Evolutionary conservation across 2,888 invertebrate genomes (phyloP).

Genomic region (Diabrotica balteata): DNA sequence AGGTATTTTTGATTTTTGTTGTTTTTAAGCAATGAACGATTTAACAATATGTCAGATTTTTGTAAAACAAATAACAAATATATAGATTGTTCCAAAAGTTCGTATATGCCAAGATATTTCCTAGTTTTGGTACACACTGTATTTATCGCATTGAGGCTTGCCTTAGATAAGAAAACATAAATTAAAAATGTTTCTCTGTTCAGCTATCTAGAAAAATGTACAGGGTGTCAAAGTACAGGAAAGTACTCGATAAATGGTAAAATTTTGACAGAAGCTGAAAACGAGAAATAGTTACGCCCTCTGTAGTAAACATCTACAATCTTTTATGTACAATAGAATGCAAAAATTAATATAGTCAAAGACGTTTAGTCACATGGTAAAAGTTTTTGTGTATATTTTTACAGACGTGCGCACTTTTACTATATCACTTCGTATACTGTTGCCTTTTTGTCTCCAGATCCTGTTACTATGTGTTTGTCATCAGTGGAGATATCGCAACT

Average conservation of each 20-base stretch:
- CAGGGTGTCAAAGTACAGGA: conserved; percentile 29
- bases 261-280: conserved; percentile 33
- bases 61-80: conserved; percentile 46
- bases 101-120: conserved; percentile 12
- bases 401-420: conserved; percentile 59
- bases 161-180: conserved; percentile 39
- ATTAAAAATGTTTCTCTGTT: conserved; percentile 35
- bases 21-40: no score
- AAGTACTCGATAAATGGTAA: conserved; percentile 31
- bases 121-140: conserved; percentile 6
- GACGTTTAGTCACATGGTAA: conserved; percentile 14
- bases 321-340: conserved; percentile 29
- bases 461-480: conserved; percentile 96
- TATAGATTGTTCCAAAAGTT: conserved; percentile 15
- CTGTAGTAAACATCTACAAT: conserved; percentile 30
- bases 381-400: conserved; percentile 9
- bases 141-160: conserved; percentile 11
- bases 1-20: no score
- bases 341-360: conserved; percentile 24
- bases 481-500: conserved; percentile 97
- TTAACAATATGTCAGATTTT: conserved; percentile 44
- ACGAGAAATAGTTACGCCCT: conserved; percentile 32
- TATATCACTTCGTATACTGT: conserved; percentile 96
- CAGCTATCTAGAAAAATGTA: conserved; percentile 30
- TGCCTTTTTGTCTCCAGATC: conserved; percentile 96